Evolutionary conservation across 64 coral and sea anemone species (phyloP).

Genomic region (Catalaphyllia jardinei): DNA sequence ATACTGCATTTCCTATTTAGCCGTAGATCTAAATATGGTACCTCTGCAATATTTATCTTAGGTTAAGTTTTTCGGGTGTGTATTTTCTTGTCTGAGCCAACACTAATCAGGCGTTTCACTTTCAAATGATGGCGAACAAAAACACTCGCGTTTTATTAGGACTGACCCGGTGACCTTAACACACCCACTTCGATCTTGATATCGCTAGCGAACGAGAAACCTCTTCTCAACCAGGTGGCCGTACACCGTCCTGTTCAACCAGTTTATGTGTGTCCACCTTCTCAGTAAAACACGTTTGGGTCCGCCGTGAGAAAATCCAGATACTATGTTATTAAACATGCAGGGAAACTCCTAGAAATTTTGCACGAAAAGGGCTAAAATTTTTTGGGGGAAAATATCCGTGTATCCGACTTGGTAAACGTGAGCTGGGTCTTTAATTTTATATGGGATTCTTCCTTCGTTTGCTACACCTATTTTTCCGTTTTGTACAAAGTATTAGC

Average conservation of each 20-base stretch:
- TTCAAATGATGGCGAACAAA: not conserved
- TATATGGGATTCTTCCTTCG: not conserved
- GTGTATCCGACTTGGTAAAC: not conserved
- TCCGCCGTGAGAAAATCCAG: conserved; percentile 48
- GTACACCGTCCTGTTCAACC: no score
- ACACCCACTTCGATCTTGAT: no score
- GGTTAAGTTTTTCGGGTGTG: not conserved
- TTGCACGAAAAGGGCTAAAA: not conserved
- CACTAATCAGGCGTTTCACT: not conserved
- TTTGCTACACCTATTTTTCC: not conserved
- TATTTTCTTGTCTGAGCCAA: not conserved
- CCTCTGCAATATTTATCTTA: no score
- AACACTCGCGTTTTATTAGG: not conserved
- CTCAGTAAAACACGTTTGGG: not conserved
- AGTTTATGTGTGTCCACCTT: no score
- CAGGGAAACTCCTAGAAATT: not conserved
- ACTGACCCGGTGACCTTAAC: not conserved
- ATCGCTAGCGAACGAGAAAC: not conserved
- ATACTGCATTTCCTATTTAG: not conserved
- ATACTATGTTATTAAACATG: not conserved
- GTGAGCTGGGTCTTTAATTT: not conserved
- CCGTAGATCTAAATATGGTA: not conserved
- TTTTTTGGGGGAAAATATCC: not conserved
- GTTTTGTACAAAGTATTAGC: not conserved
- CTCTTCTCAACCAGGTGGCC: not conserved